Evolutionary conservation across 1,140 invertebrate genomes (phyloP), one percentile per base, ranked within the genome.

Genomic region (Propsilocerus akamusi): DNA sequence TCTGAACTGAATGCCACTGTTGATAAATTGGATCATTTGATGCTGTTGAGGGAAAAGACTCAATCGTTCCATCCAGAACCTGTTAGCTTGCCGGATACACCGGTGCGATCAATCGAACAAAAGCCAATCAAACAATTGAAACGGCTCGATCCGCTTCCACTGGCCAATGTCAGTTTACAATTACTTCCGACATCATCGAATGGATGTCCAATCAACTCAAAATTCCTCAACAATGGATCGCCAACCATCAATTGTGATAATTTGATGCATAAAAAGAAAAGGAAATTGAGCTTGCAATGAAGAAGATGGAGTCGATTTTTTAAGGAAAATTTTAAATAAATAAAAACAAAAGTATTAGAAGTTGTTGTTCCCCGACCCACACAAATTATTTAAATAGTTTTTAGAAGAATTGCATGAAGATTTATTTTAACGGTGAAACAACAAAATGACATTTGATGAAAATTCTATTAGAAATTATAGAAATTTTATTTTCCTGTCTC

Each of bases 11-110:
- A 74, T 54, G 72, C 71, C 30, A 76, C 76, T 0, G 76, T 78
- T 3, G 74, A 78, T 47, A 77, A 77, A 53, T 58, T 78, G n/a
- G 76, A 79, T 59, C 74, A 77, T 51, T 61, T 77, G 49, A 66
- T 79, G 54, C 68, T 78, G 68, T 69, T 76, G 64, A 68, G 72
- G 48, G 72, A 75, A 47, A 75, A 68, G 17, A 41, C 34, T 17
- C 34, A 41, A 41, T 20, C 34, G 10, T 41, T 41, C 22, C 34
- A 17, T 41, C 22, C 34, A 2, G n/a, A 41, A 17, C n/a, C n/a
- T n/a, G n/a, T n/a, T n/a, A n/a, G n/a, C n/a, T n/a, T n/a, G n/a
- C 34, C 34, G 22, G 14, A 41, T 20, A 20, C 34, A 10, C 34
- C 34, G 4, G 14, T 41, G 2, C 34, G 22, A 20, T n/a, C n/a